Conservation (phyloP, 2,797 vertebrate species). For the Sparidentex hasta region DNA sequence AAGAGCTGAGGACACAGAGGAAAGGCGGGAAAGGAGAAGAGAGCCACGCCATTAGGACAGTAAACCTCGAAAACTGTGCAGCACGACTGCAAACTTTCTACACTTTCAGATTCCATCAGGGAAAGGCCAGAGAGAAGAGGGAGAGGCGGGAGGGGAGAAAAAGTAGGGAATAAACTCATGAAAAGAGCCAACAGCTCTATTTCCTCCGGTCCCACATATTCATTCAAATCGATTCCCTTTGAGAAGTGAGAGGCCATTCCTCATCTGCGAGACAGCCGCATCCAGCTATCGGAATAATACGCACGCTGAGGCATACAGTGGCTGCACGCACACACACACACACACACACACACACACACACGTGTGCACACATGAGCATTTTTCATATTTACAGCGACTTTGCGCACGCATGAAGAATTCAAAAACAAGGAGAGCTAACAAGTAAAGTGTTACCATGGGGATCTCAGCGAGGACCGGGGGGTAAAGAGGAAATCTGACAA, state of each 20-base stretch:
- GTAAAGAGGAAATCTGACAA: constrained; percentile 58
- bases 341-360: constrained; percentile 1
- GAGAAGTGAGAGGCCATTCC: constrained; percentile 72
- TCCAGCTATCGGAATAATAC: constrained; percentile 58
- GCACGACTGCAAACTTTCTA: constrained; percentile 32
- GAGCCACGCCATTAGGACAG: not conserved
- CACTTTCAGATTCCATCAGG: constrained; percentile 26
- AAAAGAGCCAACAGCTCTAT: constrained; percentile 63
- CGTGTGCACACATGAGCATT: constrained; percentile 9
- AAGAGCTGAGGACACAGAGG: not conserved
- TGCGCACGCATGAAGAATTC: constrained; percentile 1
- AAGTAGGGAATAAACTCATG: constrained; percentile 35
- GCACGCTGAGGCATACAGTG: constrained; percentile 23
- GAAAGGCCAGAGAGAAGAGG: constrained; percentile 24
- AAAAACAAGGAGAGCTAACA: constrained; percentile 39
- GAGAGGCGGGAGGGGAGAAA: not conserved
- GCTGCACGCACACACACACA: constrained; percentile 4
- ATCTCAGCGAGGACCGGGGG: constrained; percentile 45
- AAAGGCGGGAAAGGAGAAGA: not conserved
- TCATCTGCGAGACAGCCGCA: constrained; percentile 70
- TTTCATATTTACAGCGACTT: constrained; percentile 40
- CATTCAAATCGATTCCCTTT: constrained; percentile 76
- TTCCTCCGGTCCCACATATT: constrained; percentile 64
- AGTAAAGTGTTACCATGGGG: constrained; percentile 61
- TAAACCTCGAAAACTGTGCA: constrained; percentile 14